A percentile compares a stretch with the other conserved stretches of the same genome.
These are phyloP conservation scores for Rattus norvegicus DNA, from an alignment of 2,113 vertebrate species.

Conservation along the genomic window DNA sequence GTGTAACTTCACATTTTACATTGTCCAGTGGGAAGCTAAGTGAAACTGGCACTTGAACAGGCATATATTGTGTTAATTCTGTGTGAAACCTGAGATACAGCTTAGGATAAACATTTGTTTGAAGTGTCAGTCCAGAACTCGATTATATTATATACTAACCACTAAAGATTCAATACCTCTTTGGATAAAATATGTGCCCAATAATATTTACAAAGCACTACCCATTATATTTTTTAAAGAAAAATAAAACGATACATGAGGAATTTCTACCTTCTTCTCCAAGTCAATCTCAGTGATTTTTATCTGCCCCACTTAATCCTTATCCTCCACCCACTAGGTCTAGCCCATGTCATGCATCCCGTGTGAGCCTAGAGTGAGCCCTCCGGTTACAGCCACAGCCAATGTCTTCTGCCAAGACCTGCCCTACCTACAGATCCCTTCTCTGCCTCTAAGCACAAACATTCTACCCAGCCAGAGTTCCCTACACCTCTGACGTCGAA, in stretches of 20 bases:
- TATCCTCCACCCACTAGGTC: background rate
- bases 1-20: background rate
- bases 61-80: background rate
- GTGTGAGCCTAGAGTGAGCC: background rate
- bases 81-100: background rate
- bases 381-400: background rate
- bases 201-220: background rate
- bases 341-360: background rate
- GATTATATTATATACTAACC: background rate
- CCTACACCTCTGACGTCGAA: background rate
- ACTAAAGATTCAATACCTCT: background rate
- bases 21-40: background rate
- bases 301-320: background rate
- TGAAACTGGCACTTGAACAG: background rate
- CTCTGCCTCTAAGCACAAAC: background rate
- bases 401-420: background rate
- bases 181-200: background rate
- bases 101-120: background rate
- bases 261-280: background rate
- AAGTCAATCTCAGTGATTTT: background rate
- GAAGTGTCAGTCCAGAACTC: background rate
- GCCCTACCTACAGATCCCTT: background rate
- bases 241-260: background rate
- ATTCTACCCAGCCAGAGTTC: background rate
- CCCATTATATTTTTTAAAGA: background rate